phyloP scores from a whole-genome alignment of 2,113 vertebrate genomes.

The Sigmodon hispidus region DNA sequence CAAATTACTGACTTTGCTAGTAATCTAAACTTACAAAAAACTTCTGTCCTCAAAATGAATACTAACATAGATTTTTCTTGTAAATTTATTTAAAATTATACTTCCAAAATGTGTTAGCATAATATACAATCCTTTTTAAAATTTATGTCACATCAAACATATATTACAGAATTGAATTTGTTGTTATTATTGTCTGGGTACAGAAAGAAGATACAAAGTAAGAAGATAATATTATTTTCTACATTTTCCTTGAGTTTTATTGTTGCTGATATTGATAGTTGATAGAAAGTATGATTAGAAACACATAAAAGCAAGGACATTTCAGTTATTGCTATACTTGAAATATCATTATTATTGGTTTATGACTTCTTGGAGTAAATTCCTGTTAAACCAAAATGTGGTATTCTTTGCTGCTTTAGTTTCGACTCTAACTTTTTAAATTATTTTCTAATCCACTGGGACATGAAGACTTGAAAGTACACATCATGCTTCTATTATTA shows the following conservation, averaged over 20 bases:
- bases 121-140: background rate
- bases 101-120: background rate
- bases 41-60: background rate
- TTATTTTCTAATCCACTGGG: background rate
- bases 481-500: background rate
- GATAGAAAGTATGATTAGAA: background rate
- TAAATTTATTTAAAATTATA: background rate
- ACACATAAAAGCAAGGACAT: background rate
- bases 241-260: background rate
- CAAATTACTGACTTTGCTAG: background rate
- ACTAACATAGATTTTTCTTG: background rate
- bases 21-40: background rate
- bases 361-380: slow-evolving; percentile 2
- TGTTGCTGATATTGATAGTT: background rate
- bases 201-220: background rate
- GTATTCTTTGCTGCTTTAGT: background rate
- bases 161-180: slow-evolving; percentile 3
- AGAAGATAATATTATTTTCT: background rate
- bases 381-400: background rate
- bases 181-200: background rate
- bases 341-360: background rate
- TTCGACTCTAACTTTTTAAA: background rate
- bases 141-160: background rate
- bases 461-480: background rate
- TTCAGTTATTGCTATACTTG: background rate